Base-by-base conservation (phyloP, 2,888 invertebrate species). In the Melieria crassipennis region DNA sequence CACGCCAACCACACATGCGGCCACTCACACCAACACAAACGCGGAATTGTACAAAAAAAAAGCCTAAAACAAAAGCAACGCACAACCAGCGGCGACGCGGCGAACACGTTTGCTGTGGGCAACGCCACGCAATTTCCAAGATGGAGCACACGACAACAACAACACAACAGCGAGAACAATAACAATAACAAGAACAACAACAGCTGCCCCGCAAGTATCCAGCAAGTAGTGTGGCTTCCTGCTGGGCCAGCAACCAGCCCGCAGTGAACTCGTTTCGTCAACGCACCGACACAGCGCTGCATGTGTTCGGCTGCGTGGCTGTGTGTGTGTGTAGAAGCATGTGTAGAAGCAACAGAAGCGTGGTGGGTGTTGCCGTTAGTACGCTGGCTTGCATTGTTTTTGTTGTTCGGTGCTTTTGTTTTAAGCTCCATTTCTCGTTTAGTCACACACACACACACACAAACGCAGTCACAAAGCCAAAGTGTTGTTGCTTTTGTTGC, bases 171-270 rank as follows among this genome's bases (percentile, higher is more conserved):
- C n/a, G 3, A 10, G 55, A n/a, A 52, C 7, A 43, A 43, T 7
- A 10, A n/a, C n/a, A n/a, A n/a, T 6, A 48, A 7, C 4, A 46
- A 66, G 42, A 57, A 47, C 7, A 5, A 57, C 30, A n/a, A 47
- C 47, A 55, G 42, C 62, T n/a, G 10, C 43, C 10, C 57, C 13
- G 42, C 30, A 57, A 57, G 63, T 55, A 48, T 46, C 16, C 48
- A 56, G 30, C 43, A 64, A 60, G n/a, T 11, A 13, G 45, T 13
- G 7, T 65, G 61, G 56, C 61, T 65, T 56, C 30, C 50, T 42
- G 65, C 61, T 70, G 50, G 61, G 50, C 72, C 70, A 78, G 76
- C 75, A 75, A 67, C 65, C 75, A 30, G 65, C 30, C 2, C 1
- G 30, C 30, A 30, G 30, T 2, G 30, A 30, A 30, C 30, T 30